phyloP scores from a whole-genome alignment of 2,888 invertebrate genomes.

The Perdita meconis region DNA sequence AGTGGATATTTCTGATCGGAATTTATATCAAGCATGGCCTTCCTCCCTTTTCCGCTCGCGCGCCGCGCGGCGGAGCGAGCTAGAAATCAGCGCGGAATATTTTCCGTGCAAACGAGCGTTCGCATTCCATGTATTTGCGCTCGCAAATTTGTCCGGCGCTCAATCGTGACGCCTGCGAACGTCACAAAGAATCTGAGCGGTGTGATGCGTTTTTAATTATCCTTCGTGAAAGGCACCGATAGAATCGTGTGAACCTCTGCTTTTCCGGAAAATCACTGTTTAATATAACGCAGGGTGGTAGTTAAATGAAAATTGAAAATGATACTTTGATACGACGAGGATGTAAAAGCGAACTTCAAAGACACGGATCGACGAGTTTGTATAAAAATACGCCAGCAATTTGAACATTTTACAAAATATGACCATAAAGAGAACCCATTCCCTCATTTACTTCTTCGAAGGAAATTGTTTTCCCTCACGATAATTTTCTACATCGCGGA shows the following conservation, averaged over 20 bases:
- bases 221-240: neutral
- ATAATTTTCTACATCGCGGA: too few species aligned
- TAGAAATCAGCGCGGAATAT: constrained; percentile 31
- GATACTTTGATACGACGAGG: too few species aligned
- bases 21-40: constrained; percentile 60
- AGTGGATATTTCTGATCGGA: constrained; percentile 69
- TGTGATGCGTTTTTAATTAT: neutral
- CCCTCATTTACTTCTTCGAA: too few species aligned
- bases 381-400: too few species aligned
- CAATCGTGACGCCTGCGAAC: neutral
- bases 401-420: too few species aligned
- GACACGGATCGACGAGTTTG: too few species aligned
- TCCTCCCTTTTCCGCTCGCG: neutral
- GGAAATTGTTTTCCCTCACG: too few species aligned
- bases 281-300: too few species aligned
- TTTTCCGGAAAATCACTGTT: neutral
- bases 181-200: neutral
- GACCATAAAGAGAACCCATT: too few species aligned
- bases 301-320: too few species aligned
- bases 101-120: constrained; percentile 19
- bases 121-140: constrained; percentile 14
- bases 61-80: neutral
- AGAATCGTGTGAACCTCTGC: neutral
- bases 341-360: too few species aligned
- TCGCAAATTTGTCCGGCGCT: neutral